phyloP scores from a whole-genome alignment of 2,797 vertebrate genomes.

The Xenopus petersii region DNA sequence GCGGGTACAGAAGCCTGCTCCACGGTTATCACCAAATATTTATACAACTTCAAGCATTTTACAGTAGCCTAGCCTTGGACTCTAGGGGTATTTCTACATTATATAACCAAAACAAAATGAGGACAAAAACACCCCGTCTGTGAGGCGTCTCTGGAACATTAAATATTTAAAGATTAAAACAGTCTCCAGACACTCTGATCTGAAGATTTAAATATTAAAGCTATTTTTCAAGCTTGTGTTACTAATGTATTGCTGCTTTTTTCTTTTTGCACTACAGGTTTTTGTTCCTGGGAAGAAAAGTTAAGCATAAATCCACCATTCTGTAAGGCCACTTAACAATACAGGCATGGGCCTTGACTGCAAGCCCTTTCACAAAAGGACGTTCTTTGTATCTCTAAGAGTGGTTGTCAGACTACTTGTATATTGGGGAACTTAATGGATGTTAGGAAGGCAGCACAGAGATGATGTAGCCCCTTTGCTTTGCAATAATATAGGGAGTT shows the following conservation, averaged over 20 bases:
- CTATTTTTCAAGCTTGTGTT: conserved; percentile 36
- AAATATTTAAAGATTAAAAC: conserved; percentile 47
- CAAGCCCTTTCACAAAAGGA: no score
- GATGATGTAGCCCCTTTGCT: no score
- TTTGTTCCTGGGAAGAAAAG: no score
- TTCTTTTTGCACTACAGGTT: background rate
- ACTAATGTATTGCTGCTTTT: conserved; percentile 24
- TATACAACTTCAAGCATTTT: conserved; percentile 15
- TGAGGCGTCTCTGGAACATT: conserved; percentile 38
- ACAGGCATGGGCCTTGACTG: no score
- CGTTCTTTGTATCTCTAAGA: no score
- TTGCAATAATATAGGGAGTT: no score
- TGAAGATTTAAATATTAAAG: conserved; percentile 48
- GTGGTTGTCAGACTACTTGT: no score
- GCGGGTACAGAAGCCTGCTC: background rate
- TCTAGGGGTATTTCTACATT: conserved; percentile 26
- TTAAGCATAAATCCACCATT: no score
- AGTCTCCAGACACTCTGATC: conserved; percentile 34
- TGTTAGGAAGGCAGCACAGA: no score
- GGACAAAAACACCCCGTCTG: conserved; percentile 36
- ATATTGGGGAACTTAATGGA: no score
- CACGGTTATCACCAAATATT: conserved; percentile 21
- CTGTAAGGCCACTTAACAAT: no score
- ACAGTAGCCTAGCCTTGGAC: conserved; percentile 4
- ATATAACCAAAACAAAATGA: conserved; percentile 38